Evolutionary conservation across 2,888 invertebrate species (phyloP).

Genomic region (Dasypogon diadema): DNA sequence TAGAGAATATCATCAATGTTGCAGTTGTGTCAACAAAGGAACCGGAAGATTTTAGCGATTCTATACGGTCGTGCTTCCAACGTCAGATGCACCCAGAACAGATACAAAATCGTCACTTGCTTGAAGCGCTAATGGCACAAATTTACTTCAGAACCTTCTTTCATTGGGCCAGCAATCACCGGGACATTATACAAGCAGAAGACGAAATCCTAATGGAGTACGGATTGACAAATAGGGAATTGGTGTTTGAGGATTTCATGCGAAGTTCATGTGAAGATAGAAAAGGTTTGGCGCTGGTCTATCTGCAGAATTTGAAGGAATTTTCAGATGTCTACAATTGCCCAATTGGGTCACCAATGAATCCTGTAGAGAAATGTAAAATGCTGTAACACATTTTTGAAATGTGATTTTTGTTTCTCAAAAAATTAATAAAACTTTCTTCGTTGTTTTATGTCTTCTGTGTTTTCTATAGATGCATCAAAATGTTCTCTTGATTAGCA

Average conservation of each 20-base stretch:
- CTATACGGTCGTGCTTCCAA: not conserved
- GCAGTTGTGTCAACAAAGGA: too few species aligned
- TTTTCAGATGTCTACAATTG: not conserved
- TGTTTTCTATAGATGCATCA: too few species aligned
- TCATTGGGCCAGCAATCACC: not conserved
- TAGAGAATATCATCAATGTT: too few species aligned
- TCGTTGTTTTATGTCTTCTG: too few species aligned
- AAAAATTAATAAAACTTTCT: too few species aligned
- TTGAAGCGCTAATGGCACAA: not conserved
- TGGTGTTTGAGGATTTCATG: not conserved
- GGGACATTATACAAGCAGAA: not conserved
- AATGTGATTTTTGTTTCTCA: too few species aligned
- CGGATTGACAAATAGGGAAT: not conserved
- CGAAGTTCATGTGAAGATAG: not conserved
- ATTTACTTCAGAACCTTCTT: not conserved
- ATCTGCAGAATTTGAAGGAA: not conserved
- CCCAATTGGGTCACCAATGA: not conserved
- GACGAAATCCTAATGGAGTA: not conserved
- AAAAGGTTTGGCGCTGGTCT: not conserved
- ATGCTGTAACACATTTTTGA: too few species aligned
- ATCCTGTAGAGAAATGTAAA: not conserved
- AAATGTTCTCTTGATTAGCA: too few species aligned
- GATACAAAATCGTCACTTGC: not conserved
- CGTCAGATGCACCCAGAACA: not conserved
- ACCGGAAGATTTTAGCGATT: not conserved